Evolutionary conservation across 1,140 invertebrate species (phyloP).

Genomic region (Atta texana): DNA sequence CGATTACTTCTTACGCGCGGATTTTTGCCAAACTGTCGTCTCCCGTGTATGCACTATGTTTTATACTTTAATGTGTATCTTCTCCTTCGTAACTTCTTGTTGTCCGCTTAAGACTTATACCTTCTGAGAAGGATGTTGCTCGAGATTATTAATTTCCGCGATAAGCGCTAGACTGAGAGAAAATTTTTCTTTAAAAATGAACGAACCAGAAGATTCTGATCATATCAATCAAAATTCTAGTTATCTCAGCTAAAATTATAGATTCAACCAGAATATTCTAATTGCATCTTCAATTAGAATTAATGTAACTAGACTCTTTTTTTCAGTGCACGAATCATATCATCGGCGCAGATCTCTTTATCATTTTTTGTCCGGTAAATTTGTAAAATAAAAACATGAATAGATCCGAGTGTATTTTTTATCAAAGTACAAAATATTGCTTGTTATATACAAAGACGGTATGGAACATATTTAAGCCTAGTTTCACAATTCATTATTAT

Average conservation of each 20-base stretch:
- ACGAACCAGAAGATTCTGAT: no score
- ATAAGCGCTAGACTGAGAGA: background rate
- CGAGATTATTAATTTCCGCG: conserved; percentile 30
- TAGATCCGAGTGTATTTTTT: background rate
- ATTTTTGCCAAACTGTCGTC: conserved; percentile 42
- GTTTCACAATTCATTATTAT: no score
- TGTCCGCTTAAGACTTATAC: background rate
- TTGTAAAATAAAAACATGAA: background rate
- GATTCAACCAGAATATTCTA: no score
- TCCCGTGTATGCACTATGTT: background rate
- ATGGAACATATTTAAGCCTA: no score
- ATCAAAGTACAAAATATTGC: background rate
- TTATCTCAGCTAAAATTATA: no score
- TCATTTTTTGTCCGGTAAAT: background rate
- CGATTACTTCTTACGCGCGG: conserved; percentile 24
- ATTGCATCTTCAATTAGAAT: no score
- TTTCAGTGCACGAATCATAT: background rate
- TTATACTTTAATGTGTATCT: conserved; percentile 7
- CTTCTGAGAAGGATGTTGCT: background rate
- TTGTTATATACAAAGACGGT: background rate
- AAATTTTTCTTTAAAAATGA: no score
- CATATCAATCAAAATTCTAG: no score
- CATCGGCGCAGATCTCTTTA: conserved; percentile 9
- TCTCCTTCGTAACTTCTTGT: background rate
- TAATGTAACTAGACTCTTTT: no score